Percentiles rank a stretch among this genome's conserved stretches.
Evolutionary conservation across 2,888 invertebrate genomes (phyloP).

Genomic region (Ditylenchus weischeri): DNA sequence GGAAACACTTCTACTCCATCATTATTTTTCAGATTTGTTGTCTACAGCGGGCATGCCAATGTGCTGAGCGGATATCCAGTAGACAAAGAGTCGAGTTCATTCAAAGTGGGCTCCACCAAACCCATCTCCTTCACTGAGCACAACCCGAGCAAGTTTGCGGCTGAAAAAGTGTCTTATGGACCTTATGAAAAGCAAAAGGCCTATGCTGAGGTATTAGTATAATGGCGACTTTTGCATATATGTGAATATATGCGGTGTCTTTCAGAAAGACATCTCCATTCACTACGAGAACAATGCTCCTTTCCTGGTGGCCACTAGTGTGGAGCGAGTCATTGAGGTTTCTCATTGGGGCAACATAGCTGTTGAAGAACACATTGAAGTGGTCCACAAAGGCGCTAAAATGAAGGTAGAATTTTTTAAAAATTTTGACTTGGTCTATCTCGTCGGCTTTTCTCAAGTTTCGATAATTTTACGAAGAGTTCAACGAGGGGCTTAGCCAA

Average conservation of each 20-base stretch:
- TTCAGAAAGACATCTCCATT: slow-evolving; percentile 69
- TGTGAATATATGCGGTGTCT: not conserved
- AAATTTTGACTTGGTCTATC: no score
- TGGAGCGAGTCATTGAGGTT: slow-evolving; percentile 85
- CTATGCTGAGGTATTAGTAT: slow-evolving; percentile 60
- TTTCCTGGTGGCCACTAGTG: slow-evolving; percentile 83
- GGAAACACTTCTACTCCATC: not conserved
- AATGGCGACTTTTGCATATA: not conserved
- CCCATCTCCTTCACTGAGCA: slow-evolving; percentile 77
- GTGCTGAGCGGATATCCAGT: slow-evolving; percentile 79
- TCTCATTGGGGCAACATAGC: slow-evolving; percentile 99
- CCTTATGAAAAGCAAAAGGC: slow-evolving; percentile 75
- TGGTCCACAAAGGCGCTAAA: slow-evolving; percentile 85
- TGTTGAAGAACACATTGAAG: slow-evolving; percentile 86
- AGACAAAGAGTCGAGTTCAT: slow-evolving; percentile 75
- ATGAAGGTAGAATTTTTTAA: slow-evolving; percentile 68
- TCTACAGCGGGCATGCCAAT: slow-evolving; percentile 79
- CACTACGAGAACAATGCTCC: slow-evolving; percentile 96
- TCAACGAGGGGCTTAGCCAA: no score
- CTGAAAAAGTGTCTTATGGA: slow-evolving; percentile 81
- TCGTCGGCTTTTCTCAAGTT: no score
- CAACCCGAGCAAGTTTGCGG: slow-evolving; percentile 76
- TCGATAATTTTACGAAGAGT: no score
- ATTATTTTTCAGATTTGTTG: slow-evolving; percentile 67
- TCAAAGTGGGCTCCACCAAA: slow-evolving; percentile 74